Evolutionary conservation across 2,797 vertebrate species (phyloP), one percentile per base, ranked within the genome.

Genomic region (Mallotus villosus): DNA sequence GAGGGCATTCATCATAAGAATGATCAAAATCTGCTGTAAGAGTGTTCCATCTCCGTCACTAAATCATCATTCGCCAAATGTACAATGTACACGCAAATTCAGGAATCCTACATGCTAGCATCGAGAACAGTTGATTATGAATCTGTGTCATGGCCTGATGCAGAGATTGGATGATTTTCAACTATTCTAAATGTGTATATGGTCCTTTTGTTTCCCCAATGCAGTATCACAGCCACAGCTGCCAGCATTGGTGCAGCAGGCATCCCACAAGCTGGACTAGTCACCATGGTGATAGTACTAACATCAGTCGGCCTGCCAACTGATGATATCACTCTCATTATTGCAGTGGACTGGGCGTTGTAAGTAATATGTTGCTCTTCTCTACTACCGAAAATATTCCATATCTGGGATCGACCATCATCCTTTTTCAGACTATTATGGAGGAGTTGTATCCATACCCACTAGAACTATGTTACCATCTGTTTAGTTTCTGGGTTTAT

Each of bases 231-330:
- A 53, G 97, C 97, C 24, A 98, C 97, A 0, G 97, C 97, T 0
- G 96, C 97, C 76, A 99, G 97, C 84, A 97, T 99, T 2, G 97
- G 97, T 58, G 97, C 97, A 27, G 97, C 97, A 7, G 97, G 97
- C 7, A 98, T 99, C 68, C 97, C 97, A 0, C 97, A 98, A 75
- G 97, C 97, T 0, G 97, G 97, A 49, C 94, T 99, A 24, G 96
- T 98, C 78, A 99, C 97, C 71, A 99, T 99, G 97, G 97, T 97
- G 82, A 98, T 99, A 2, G 97, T 99, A 70, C 89, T 99, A 64
- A 98, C 97, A 67, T 98, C 97, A 0, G 97, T 99, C 8, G 97
- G 97, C 46, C 86, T 99, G 86, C 97, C 97, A 17, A 98, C 97
- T 0, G 97, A 98, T 0, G 97, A 98, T 91, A 98, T 99, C 91